These are phyloP conservation scores for Crypturellus undulatus DNA, from an alignment of 2,113 vertebrate genomes.

Conservation along the genomic window DNA sequence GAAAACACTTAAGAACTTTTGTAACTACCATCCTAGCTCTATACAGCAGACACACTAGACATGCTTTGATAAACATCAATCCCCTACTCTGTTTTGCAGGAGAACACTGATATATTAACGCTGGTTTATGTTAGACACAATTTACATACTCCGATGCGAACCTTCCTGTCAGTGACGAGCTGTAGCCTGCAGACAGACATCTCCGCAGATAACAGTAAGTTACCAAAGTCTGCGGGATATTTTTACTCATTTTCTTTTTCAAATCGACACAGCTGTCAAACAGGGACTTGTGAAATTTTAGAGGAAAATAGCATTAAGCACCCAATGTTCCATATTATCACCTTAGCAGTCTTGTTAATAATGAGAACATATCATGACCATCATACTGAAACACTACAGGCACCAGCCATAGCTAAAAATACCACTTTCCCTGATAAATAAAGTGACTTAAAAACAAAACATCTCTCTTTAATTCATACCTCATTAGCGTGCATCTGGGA, in stretches of 20 bases:
- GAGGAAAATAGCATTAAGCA: neutral
- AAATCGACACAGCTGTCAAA: neutral
- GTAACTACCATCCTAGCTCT: neutral
- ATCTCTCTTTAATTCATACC: neutral
- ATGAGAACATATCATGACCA: neutral
- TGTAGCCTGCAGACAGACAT: neutral
- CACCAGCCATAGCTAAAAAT: neutral
- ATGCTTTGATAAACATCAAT: neutral
- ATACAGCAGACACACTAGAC: neutral
- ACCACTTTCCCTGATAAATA: neutral
- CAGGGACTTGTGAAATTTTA: neutral
- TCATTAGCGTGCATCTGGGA: neutral
- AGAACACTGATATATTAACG: neutral
- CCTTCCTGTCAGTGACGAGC: neutral
- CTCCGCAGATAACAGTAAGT: neutral
- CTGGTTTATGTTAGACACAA: neutral
- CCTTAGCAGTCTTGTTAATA: neutral
- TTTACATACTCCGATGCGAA: neutral
- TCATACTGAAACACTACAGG: neutral
- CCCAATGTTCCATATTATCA: neutral
- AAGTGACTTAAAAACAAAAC: neutral
- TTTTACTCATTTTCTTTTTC: neutral
- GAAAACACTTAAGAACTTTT: neutral
- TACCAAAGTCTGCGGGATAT: neutral
- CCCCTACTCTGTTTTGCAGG: accelerated